Percentiles rank a stretch among this genome's conserved stretches.
These are phyloP conservation scores for Chrysemys picta DNA, from an alignment of 2,113 vertebrate species.

Conservation along the genomic window DNA sequence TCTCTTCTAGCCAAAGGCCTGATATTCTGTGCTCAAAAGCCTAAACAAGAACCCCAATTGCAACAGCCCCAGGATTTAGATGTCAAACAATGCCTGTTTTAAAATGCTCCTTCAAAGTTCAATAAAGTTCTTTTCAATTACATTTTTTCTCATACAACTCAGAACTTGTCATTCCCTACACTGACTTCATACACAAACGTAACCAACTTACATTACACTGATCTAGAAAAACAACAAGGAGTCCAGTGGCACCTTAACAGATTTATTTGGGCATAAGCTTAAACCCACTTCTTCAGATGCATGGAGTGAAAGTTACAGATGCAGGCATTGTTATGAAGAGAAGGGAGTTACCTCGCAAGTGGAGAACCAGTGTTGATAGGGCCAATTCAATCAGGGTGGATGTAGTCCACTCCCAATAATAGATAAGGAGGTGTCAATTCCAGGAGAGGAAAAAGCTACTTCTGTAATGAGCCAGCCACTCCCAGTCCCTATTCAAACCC, in stretches of 20 bases:
- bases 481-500: too few relatives aligned
- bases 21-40: not conserved
- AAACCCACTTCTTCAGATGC: too few relatives aligned
- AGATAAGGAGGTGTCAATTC: too few relatives aligned
- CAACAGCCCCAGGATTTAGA: conserved; percentile 30
- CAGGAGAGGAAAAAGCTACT: too few relatives aligned
- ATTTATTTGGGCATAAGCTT: too few relatives aligned
- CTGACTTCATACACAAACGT: not conserved
- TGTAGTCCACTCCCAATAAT: too few relatives aligned
- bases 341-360: not conserved
- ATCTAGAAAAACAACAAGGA: not conserved
- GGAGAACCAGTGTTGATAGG: too few relatives aligned
- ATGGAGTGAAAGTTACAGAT: too few relatives aligned
- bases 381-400: too few relatives aligned
- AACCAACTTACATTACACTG: not conserved
- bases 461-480: too few relatives aligned
- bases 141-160: not conserved
- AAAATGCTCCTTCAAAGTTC: not conserved
- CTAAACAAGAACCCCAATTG: not conserved
- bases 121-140: not conserved
- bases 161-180: not conserved
- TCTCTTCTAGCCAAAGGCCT: not conserved
- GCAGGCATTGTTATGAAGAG: too few relatives aligned
- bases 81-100: not conserved
- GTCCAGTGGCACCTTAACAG: too few relatives aligned